phyloP scores from a whole-genome alignment of 2,797 vertebrate species.

The Hoplostethus mediterraneus region DNA sequence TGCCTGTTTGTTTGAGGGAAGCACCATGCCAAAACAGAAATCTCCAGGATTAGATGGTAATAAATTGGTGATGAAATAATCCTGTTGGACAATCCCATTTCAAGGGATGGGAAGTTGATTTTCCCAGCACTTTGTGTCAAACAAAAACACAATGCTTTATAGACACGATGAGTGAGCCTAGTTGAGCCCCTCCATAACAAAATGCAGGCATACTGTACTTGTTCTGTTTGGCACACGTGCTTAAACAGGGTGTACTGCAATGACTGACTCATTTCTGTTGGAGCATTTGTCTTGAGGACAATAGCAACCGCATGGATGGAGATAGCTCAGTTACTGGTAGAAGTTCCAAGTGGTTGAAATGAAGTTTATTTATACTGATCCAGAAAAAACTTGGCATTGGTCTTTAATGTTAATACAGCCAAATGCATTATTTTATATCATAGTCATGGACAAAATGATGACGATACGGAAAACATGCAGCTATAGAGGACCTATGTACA shows the following conservation, averaged over 20 bases:
- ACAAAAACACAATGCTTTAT: conserved; percentile 70
- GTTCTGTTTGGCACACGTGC: conserved; percentile 38
- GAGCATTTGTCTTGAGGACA: conserved; percentile 34
- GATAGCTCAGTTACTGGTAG: not conserved
- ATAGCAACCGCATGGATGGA: conserved; percentile 35
- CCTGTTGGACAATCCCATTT: conserved; percentile 66
- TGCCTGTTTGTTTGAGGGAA: conserved; percentile 64
- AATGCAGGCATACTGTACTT: conserved; percentile 42
- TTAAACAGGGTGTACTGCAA: conserved; percentile 27
- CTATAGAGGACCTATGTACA: not conserved
- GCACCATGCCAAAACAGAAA: conserved; percentile 57
- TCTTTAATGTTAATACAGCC: conserved; percentile 7
- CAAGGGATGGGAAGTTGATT: conserved; percentile 64
- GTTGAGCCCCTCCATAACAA: conserved; percentile 53
- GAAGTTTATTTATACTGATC: not conserved
- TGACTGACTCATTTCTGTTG: conserved; percentile 43
- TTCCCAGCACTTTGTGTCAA: conserved; percentile 73
- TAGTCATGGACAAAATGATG: not conserved
- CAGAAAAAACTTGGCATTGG: conserved; percentile 9
- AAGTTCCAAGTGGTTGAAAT: not conserved
- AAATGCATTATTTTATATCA: not conserved
- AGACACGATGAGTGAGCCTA: conserved; percentile 49
- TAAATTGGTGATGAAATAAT: conserved; percentile 78
- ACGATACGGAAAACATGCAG: conserved; percentile 1
- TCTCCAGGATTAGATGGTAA: conserved; percentile 75